These are phyloP conservation scores for Scomberomorus guttatus DNA, from an alignment of 2,797 vertebrate genomes.

Conservation along the genomic window DNA sequence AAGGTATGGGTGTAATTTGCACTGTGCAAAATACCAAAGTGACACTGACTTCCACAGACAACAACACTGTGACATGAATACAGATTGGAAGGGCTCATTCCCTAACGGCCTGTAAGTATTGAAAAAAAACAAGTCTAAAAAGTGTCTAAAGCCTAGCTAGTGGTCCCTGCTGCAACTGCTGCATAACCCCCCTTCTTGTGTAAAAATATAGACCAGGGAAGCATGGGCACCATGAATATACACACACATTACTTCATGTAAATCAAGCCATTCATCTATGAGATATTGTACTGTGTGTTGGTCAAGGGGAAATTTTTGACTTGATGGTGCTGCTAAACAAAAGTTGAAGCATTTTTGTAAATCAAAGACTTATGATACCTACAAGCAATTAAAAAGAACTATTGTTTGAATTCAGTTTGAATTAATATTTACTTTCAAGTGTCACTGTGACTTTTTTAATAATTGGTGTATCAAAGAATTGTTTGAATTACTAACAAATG, in stretches of 20 bases:
- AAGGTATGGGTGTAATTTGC: constrained; percentile 36
- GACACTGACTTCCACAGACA: constrained; percentile 34
- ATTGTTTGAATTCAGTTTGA: neutral
- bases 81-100: constrained; percentile 4
- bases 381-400: neutral
- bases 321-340: neutral
- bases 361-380: neutral
- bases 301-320: neutral
- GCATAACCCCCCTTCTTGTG: neutral
- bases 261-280: neutral
- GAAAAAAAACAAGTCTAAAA: neutral
- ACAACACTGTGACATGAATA: constrained; percentile 26
- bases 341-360: neutral
- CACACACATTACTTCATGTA: neutral
- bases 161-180: neutral
- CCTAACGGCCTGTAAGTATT: neutral
- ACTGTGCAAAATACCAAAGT: constrained; percentile 10
- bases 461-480: neutral
- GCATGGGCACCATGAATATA: neutral
- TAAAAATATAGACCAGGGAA: neutral
- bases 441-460: neutral
- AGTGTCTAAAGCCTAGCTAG: neutral
- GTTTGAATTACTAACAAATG: neutral
- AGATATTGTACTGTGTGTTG: neutral
- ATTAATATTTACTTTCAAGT: neutral